Base-by-base conservation (phyloP, 2,888 invertebrate genomes). In the Anthophora plumipes region DNA sequence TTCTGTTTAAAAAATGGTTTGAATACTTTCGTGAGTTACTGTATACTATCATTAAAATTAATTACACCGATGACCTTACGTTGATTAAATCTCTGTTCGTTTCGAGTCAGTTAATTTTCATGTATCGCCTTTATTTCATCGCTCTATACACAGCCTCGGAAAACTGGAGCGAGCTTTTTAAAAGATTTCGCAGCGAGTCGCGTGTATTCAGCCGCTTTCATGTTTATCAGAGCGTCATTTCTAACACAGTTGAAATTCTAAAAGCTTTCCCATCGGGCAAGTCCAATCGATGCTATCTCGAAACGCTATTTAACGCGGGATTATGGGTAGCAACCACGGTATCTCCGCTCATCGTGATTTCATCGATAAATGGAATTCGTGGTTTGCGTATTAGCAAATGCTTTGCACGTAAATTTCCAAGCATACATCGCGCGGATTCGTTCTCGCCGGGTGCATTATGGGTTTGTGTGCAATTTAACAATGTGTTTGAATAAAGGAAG, bases 231-330 rank as follows among this genome's bases (percentile, higher is more conserved):
- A 55, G 12, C 50, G 46, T 39, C 61, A 61, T 69, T 73, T 31
- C 54, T 54, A 67, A 25, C 20, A 39, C 59, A 37, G 50, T 60
- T 55, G 59, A 60, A 68, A 55, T 54, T 14, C 20, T 14, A 55
- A 68, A 55, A 57, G 66, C 50, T 60, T n/a, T 43, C 22, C 43
- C 41, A 63, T 25, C 22, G 70, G 20, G 22, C 67, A 17, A 46
- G 55, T 43, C 39, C 64, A 43, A 77, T 39, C 46, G 46, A 59
- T 39, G 55, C 43, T 17, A 72, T 59, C 43, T 46, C 54, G 54
- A 39, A n/a, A 31, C 20, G 61, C 48, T n/a, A 67, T 77, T 73
- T 73, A 72, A 55, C 60, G 12, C 52, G 48, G n/a, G 66, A 66
- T 55, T 39, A 25, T 41, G 12, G 20, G 31, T n/a, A 48, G 31